These are phyloP conservation scores for Paratilapia polleni DNA, from an alignment of 2,113 vertebrate genomes.

Conservation along the genomic window DNA sequence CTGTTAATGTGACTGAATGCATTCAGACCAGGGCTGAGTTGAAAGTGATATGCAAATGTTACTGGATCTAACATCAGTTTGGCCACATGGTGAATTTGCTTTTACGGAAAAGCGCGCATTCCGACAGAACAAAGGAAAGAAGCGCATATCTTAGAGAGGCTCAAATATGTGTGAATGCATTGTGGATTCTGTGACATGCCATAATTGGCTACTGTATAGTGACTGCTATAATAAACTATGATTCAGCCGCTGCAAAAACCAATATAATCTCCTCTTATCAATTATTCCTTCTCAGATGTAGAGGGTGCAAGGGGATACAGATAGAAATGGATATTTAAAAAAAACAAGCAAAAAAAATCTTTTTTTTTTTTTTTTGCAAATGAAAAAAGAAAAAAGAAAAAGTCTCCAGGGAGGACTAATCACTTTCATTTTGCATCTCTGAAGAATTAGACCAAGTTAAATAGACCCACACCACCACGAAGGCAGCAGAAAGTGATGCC, in stretches of 20 bases:
- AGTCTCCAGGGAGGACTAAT: constrained; percentile 43
- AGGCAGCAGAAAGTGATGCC: constrained; percentile 18
- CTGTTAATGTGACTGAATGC: background rate
- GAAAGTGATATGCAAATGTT: background rate
- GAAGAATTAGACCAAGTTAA: constrained; percentile 66
- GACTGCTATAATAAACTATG: constrained; percentile 15
- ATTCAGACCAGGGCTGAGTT: background rate
- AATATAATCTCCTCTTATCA: background rate
- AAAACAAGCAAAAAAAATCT: background rate
- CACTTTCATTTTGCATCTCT: constrained; percentile 65
- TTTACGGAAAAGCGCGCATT: too few relatives aligned
- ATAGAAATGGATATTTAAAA: constrained; percentile 8
- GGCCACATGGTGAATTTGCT: too few relatives aligned
- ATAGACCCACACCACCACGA: constrained; percentile 37
- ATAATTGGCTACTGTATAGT: constrained; percentile 14
- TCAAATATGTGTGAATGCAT: background rate
- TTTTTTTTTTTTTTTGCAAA: constrained; percentile 49
- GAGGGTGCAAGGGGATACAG: background rate
- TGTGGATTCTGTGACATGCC: background rate
- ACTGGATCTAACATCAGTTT: background rate
- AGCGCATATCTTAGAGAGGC: background rate
- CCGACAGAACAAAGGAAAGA: too few relatives aligned
- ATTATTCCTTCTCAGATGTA: constrained; percentile 20
- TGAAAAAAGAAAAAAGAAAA: background rate
- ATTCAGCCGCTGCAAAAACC: constrained; percentile 16